Base-by-base conservation (phyloP, 2,113 vertebrate genomes). In the Etia nguti region DNA sequence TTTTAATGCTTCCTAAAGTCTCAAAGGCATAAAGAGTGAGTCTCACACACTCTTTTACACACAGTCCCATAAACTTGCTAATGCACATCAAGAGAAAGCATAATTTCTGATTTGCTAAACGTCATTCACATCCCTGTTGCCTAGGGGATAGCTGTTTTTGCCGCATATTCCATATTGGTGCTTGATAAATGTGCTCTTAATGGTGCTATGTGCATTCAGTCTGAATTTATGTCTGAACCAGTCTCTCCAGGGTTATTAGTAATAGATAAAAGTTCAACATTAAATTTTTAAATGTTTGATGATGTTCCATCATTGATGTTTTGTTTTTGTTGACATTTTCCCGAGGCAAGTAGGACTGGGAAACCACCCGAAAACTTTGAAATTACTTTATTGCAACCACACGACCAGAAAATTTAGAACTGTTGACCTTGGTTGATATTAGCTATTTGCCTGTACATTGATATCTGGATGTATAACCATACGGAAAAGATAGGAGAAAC, bases 271-370 rank as follows among this genome's bases (percentile, higher is more conserved):
- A 85, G 24, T 85, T 80, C 55, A 56, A 85, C 57, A 83, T 85
- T 88, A 5, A 11, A 65, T 68, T 82, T 87, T 88, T 80, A 24
- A 90, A 92, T 91, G 84, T 62, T 92, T 92, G 8, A 92, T 90
- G 65, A 56, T 82, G 31, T 52, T 87, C 48, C 15, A 15, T 87
- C 77, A 88, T 86, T 87, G 55, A 90, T 89, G 87, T 82, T 60
- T 59, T 62, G 46, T 82, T 82, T 55, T 81, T 90, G 87, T 81
- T 85, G 73, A 88, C 52, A 50, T 18, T 26, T 85, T 41, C 20
- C 80, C 1, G 4, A 8, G 18, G 29, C 3, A 29, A 59, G 73
- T 22, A n/a, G 55, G 20, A 38, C 31, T 6, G 34, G 75, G 48
- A 77, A 34, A 10, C 15, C 60, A 65, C 87, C 10, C 68, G 83